Conservation (phyloP, 1,140 invertebrate genomes). For the Drosophila setifemur region DNA sequence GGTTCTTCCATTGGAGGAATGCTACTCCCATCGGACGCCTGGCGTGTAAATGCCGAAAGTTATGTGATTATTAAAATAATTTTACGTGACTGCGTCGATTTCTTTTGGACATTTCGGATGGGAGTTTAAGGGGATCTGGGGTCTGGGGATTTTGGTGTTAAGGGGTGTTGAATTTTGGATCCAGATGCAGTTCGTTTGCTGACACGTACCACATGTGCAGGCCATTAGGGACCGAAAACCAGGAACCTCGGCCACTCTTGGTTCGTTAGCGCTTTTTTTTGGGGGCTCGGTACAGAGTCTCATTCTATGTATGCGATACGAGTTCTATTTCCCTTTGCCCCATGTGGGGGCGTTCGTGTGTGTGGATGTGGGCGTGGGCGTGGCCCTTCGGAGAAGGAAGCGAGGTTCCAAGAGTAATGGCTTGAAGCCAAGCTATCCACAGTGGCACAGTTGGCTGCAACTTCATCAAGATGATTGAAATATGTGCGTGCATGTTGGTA, state of each 20-base stretch:
- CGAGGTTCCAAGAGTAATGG: conserved; percentile 38
- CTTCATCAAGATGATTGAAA: conserved; percentile 48
- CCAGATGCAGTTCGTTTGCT: conserved; percentile 71
- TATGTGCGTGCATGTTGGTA: conserved; percentile 38
- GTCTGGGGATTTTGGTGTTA: too few species aligned
- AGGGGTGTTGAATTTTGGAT: neutral
- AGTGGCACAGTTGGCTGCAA: conserved; percentile 39
- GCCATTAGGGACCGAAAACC: conserved; percentile 65
- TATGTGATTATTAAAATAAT: conserved; percentile 81
- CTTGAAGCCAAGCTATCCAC: conserved; percentile 29
- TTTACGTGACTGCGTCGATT: conserved; percentile 79
- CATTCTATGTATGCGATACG: conserved; percentile 37
- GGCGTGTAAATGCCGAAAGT: conserved; percentile 79
- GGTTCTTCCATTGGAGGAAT: neutral
- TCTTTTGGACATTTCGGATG: conserved; percentile 71
- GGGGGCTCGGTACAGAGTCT: neutral
- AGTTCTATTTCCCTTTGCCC: conserved; percentile 24
- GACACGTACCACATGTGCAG: conserved; percentile 75
- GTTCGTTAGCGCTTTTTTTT: conserved; percentile 76
- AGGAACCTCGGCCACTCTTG: conserved; percentile 59
- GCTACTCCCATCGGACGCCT: conserved; percentile 53
- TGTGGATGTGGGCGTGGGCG: conserved; percentile 3
- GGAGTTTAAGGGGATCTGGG: too few species aligned
- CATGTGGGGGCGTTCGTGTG: conserved; percentile 2
- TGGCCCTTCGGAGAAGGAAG: neutral